phyloP scores from a whole-genome alignment of 2,113 vertebrate genomes.

The Gobius niger region DNA sequence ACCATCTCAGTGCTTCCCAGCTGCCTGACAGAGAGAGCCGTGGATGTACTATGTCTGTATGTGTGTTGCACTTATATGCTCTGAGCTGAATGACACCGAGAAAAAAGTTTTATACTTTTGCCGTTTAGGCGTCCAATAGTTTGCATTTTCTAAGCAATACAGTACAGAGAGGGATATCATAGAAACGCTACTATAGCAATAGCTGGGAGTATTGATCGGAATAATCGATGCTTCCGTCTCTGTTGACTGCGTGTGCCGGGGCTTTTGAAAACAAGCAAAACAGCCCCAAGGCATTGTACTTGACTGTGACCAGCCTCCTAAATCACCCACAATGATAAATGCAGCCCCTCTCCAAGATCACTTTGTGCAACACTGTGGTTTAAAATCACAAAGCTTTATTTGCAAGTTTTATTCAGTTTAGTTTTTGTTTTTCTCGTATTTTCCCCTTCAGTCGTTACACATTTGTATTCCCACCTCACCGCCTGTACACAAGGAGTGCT shows the following conservation, averaged over 20 bases:
- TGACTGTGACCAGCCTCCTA: slow-evolving; percentile 52
- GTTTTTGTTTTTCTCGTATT: too few species aligned
- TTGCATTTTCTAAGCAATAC: slow-evolving; percentile 32
- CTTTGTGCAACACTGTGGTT: background rate
- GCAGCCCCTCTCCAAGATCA: slow-evolving; percentile 25
- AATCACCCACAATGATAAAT: slow-evolving; percentile 37
- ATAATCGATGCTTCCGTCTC: slow-evolving; percentile 60
- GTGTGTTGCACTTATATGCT: slow-evolving; percentile 20
- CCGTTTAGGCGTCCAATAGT: slow-evolving; percentile 35
- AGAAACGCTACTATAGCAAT: slow-evolving; percentile 39
- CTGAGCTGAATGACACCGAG: slow-evolving; percentile 40
- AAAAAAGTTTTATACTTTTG: slow-evolving; percentile 12
- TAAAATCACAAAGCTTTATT: background rate
- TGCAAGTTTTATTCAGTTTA: too few species aligned
- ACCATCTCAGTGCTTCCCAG: slow-evolving; percentile 55
- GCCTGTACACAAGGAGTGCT: too few species aligned
- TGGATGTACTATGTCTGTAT: slow-evolving; percentile 18
- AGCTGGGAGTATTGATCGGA: slow-evolving; percentile 57
- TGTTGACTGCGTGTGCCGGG: slow-evolving; percentile 37
- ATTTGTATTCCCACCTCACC: too few species aligned
- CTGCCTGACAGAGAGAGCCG: slow-evolving; percentile 56
- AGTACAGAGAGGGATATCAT: slow-evolving; percentile 21
- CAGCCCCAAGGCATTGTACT: slow-evolving; percentile 48
- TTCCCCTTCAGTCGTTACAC: too few species aligned
- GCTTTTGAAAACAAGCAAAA: slow-evolving; percentile 51